Conservation (phyloP, 2,888 invertebrate genomes). For the Fragum fragum region DNA sequence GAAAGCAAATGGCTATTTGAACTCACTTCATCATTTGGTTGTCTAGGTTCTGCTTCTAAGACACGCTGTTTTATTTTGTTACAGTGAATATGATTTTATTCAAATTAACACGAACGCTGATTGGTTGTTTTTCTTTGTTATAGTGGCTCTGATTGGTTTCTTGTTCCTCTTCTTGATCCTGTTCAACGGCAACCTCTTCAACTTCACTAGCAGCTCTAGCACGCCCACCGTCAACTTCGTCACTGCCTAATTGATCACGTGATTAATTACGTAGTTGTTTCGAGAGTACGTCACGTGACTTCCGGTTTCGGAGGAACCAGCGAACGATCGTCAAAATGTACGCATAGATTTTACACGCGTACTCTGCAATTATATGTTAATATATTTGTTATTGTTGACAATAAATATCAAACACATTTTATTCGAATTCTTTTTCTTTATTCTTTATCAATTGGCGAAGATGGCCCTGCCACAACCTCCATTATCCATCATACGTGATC, state of each 20-base stretch:
- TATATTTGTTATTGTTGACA: constrained; percentile 2
- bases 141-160: constrained; percentile 50
- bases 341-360: background rate
- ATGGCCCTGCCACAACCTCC: too few species aligned
- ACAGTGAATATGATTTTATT: too few species aligned
- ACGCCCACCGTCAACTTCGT: constrained; percentile 22
- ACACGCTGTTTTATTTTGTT: too few species aligned
- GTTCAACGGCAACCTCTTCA: constrained; percentile 46
- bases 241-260: background rate
- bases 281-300: background rate
- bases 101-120: too few species aligned
- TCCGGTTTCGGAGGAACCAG: background rate
- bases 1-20: too few species aligned
- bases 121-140: constrained; percentile 17
- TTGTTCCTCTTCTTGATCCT: constrained; percentile 44
- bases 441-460: too few species aligned
- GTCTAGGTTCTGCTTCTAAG: too few species aligned
- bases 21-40: too few species aligned
- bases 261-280: background rate
- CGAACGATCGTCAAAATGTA: background rate
- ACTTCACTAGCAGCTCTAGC: constrained; percentile 29
- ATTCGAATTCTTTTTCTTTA: too few species aligned
- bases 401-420: background rate
- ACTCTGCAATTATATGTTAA: background rate
- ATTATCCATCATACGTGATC: too few species aligned